Conservation (phyloP, 2,888 invertebrate genomes). For the Flexamia atlantica region DNA sequence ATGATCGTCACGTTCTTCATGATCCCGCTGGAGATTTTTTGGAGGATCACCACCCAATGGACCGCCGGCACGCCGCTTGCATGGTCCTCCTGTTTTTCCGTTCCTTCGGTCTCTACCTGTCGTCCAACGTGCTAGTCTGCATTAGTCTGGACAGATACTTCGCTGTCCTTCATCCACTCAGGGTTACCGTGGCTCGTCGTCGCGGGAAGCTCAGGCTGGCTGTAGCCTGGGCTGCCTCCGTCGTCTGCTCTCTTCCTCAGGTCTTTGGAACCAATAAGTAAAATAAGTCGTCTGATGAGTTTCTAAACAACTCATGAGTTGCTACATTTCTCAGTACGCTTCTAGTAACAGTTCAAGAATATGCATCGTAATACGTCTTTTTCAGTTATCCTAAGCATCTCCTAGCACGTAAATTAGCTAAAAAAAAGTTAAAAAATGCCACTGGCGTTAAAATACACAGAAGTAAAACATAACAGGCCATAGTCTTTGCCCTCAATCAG, state of each 20-base stretch:
- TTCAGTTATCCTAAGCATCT: too few relatives aligned
- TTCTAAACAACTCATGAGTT: too few relatives aligned
- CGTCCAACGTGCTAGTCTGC: constrained; percentile 87
- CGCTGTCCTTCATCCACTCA: constrained; percentile 85
- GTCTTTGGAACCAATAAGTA: too few relatives aligned
- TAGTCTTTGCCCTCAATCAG: too few relatives aligned
- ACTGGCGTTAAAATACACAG: too few relatives aligned
- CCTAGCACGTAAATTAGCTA: too few relatives aligned
- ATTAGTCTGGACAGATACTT: constrained; percentile 88
- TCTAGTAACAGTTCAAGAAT: too few relatives aligned
- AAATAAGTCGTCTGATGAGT: too few relatives aligned
- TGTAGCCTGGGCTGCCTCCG: constrained; percentile 82
- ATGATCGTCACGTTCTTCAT: constrained; percentile 88
- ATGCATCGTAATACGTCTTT: too few relatives aligned
- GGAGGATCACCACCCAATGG: constrained; percentile 88
- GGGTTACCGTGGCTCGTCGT: constrained; percentile 81
- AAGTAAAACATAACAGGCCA: too few relatives aligned
- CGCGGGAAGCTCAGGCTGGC: constrained; percentile 84
- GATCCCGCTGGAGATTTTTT: constrained; percentile 85
- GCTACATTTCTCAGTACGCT: too few relatives aligned
- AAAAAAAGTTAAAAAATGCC: too few relatives aligned
- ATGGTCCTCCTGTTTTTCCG: constrained; percentile 84
- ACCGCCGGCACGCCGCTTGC: constrained; percentile 84
- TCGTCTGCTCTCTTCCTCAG: constrained; percentile 85
- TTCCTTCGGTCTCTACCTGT: constrained; percentile 88